These are phyloP conservation scores for Coturnix japonica DNA, from an alignment of 2,113 vertebrate genomes.

Conservation along the genomic window DNA sequence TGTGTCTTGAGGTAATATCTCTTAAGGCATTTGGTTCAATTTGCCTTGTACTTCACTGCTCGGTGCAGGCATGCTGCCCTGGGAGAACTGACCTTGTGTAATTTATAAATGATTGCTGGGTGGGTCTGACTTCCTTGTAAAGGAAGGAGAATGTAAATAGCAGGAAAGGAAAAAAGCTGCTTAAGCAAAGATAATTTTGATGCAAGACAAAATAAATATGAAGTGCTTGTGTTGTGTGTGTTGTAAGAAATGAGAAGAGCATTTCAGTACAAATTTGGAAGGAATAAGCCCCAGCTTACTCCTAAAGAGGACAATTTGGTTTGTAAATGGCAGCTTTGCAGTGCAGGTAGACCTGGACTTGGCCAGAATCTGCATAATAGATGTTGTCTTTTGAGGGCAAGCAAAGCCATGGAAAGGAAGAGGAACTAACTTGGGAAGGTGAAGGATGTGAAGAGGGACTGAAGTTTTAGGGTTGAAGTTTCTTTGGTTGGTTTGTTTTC, in stretches of 20 bases:
- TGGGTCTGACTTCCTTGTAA: neutral
- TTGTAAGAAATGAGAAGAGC: neutral
- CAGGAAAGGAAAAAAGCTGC: neutral
- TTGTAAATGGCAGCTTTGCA: neutral
- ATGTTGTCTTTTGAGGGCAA: neutral
- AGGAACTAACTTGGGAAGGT: neutral
- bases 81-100: neutral
- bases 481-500: slow-evolving; percentile 17
- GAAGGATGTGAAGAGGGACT: neutral
- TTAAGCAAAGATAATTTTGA: slow-evolving; percentile 1
- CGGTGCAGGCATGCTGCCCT: neutral
- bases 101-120: slow-evolving; percentile 1
- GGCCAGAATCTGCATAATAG: neutral
- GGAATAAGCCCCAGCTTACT: neutral
- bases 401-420: neutral
- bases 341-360: neutral
- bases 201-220: neutral
- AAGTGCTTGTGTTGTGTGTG: neutral
- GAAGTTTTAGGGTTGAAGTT: neutral
- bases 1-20: neutral
- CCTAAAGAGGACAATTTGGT: fast-evolving
- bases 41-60: slow-evolving; percentile 33
- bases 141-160: neutral
- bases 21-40: slow-evolving; percentile 53
- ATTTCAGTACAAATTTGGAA: neutral